phyloP scores from a whole-genome alignment of 2,797 vertebrate species.

The Eulemur coronatus region DNA sequence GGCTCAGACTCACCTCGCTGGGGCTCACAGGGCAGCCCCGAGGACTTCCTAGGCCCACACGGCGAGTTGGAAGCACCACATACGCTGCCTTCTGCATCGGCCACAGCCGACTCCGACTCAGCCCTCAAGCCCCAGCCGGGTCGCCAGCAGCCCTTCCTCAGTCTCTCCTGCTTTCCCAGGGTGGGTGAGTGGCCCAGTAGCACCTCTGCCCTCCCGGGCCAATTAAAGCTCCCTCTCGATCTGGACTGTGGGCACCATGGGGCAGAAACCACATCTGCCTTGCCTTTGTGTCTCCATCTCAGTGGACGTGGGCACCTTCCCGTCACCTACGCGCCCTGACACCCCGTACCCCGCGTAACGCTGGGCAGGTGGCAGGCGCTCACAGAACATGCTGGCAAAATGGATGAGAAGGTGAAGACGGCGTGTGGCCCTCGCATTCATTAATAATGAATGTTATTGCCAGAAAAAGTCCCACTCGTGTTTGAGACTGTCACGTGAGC shows the following conservation, averaged over 20 bases:
- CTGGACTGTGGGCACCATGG: rapidly evolving
- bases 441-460: no score
- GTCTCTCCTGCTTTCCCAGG: rapidly evolving
- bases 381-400: rapidly evolving
- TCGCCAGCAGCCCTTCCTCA: rapidly evolving
- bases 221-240: rapidly evolving
- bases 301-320: not conserved
- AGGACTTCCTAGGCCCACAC: not conserved
- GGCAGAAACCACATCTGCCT: not conserved
- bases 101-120: rapidly evolving
- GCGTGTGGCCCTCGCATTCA: rapidly evolving
- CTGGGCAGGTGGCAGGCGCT: rapidly evolving
- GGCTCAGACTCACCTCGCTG: rapidly evolving
- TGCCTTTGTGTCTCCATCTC: rapidly evolving
- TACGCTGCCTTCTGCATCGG: rapidly evolving
- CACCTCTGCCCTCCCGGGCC: rapidly evolving
- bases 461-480: rapidly evolving
- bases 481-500: rapidly evolving
- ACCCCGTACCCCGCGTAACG: rapidly evolving
- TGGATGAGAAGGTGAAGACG: not conserved
- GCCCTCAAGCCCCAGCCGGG: rapidly evolving
- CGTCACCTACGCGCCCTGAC: rapidly evolving
- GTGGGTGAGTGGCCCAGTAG: not conserved
- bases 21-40: rapidly evolving
- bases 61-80: not conserved